Percentiles rank a stretch among this genome's conserved stretches.
phyloP scores from a whole-genome alignment of 2,113 vertebrate species.

The Turnix velox region DNA sequence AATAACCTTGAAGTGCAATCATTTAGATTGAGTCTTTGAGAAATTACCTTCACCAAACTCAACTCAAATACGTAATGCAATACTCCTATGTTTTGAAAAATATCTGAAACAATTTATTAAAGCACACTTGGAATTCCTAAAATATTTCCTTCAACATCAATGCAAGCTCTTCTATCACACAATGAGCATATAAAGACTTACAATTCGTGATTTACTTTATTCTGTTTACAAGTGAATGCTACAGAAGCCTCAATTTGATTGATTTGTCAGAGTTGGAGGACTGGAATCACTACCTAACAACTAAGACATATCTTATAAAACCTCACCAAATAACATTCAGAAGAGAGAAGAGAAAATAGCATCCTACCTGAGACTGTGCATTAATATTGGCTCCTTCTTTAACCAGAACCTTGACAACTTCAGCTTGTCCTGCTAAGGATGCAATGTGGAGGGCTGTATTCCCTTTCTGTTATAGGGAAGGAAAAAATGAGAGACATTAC shows the following conservation, averaged over 20 bases:
- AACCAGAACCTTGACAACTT: slow-evolving; percentile 90
- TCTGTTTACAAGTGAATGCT: not conserved
- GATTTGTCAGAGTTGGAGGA: not conserved
- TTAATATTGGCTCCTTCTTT: slow-evolving; percentile 95
- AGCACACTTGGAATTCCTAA: not conserved
- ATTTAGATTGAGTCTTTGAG: not conserved
- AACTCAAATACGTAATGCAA: not conserved
- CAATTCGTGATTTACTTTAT: not conserved
- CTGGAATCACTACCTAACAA: not conserved
- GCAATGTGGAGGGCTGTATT: slow-evolving; percentile 98
- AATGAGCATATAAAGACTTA: not conserved
- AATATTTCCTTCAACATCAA: not conserved
- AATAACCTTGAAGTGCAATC: not conserved
- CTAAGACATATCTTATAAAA: not conserved
- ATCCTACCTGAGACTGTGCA: slow-evolving; percentile 89
- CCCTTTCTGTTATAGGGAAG: slow-evolving; percentile 82
- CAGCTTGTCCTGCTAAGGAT: slow-evolving; percentile 91
- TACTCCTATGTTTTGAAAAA: not conserved
- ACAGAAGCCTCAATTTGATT: not conserved
- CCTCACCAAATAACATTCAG: not conserved
- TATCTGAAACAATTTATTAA: not conserved
- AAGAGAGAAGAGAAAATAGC: not conserved
- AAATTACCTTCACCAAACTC: not conserved
- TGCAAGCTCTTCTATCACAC: rapidly evolving
- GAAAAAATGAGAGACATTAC: not conserved